Percentiles rank a stretch among this genome's conserved stretches.
Conservation (phyloP, 2,797 vertebrate species). For the Chloroceryle inda region DNA sequence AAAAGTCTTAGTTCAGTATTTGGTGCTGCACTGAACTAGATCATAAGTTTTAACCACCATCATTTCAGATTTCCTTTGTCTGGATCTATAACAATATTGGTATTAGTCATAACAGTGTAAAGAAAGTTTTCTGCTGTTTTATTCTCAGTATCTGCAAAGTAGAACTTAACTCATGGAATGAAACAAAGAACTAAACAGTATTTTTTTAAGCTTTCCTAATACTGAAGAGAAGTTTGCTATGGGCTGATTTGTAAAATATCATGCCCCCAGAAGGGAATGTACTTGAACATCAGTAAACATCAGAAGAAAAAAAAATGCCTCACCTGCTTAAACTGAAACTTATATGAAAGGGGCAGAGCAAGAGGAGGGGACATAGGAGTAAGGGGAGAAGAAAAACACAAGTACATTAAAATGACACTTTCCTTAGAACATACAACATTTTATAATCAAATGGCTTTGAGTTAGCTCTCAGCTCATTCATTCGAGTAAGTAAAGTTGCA, state of each 20-base stretch:
- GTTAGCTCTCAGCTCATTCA: neutral
- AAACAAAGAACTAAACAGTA: neutral
- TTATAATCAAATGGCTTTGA: neutral
- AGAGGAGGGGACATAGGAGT: rapidly evolving
- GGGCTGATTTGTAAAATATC: neutral
- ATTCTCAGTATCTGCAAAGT: neutral
- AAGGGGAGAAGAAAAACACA: neutral
- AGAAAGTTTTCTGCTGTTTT: neutral
- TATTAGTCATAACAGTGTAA: neutral
- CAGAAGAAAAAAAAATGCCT: neutral
- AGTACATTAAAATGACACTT: neutral
- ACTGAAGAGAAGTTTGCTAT: neutral
- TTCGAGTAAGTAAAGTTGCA: neutral
- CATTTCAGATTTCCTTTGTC: neutral
- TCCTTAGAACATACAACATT: neutral
- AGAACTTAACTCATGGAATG: neutral
- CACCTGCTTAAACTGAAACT: neutral
- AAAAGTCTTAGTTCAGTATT: neutral
- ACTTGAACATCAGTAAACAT: neutral
- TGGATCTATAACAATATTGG: neutral
- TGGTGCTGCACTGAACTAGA: neutral
- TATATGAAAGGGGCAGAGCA: neutral
- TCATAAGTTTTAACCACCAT: neutral
- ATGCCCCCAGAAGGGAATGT: neutral
- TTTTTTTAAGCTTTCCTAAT: neutral